Evolutionary conservation across 1,140 invertebrate genomes (phyloP).

Genomic region (Diabrotica undecimpunctata): DNA sequence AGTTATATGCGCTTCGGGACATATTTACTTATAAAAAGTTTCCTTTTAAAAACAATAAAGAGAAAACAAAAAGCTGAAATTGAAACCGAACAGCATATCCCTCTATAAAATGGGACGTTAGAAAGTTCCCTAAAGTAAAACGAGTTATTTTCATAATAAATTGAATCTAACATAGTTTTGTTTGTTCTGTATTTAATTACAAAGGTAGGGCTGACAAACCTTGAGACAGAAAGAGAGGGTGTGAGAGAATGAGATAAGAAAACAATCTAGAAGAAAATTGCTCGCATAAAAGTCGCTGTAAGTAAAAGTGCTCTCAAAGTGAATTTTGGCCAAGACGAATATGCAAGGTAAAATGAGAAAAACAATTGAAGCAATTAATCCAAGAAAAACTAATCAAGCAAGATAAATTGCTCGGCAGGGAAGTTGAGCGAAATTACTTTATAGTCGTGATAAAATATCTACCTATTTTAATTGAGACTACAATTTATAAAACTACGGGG

Average conservation of each 20-base stretch:
- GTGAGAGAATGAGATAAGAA: conserved; percentile 18
- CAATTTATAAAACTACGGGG: conserved; percentile 42
- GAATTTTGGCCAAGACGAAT: conserved; percentile 43
- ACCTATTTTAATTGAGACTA: conserved; percentile 46
- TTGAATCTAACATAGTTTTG: conserved; percentile 16
- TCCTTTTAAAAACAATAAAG: too few relatives aligned
- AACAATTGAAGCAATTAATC: conserved; percentile 50
- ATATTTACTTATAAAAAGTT: too few relatives aligned
- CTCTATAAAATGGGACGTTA: background rate
- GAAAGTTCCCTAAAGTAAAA: conserved; percentile 4
- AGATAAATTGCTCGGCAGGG: conserved; percentile 45
- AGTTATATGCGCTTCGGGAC: too few relatives aligned
- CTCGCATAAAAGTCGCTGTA: conserved; percentile 31
- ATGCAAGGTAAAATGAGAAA: conserved; percentile 47
- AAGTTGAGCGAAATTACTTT: conserved; percentile 45
- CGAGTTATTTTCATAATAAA: conserved; percentile 13
- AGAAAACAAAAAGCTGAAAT: too few relatives aligned
- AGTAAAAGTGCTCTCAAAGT: conserved; percentile 38
- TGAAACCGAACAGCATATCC: background rate
- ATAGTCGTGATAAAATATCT: conserved; percentile 47
- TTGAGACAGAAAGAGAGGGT: conserved; percentile 4
- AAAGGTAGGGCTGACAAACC: conserved; percentile 15
- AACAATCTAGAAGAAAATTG: conserved; percentile 35
- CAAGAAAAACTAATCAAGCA: conserved; percentile 50
- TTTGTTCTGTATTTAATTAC: conserved; percentile 24